Percentiles rank a stretch among this genome's conserved stretches.
Evolutionary conservation across 2,888 invertebrate genomes (phyloP).

Genomic region (Acronicta psi): DNA sequence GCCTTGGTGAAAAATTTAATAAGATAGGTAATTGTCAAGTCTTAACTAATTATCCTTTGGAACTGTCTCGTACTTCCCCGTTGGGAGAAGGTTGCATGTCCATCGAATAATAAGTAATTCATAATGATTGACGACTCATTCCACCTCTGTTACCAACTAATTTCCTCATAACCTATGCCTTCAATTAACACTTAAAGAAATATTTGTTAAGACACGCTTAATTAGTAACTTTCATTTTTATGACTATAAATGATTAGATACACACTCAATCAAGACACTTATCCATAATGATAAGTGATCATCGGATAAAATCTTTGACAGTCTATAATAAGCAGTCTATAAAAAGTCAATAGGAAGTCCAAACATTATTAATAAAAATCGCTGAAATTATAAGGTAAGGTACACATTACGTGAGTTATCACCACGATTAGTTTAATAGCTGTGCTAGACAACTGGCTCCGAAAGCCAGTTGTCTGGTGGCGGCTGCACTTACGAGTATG

Average conservation of each 20-base stretch:
- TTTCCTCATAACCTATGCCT: constrained; percentile 67
- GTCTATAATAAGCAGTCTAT: constrained; percentile 49
- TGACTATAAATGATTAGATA: constrained; percentile 56
- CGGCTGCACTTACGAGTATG: constrained; percentile 63
- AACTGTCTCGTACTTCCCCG: constrained; percentile 19
- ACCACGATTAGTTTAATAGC: constrained; percentile 81
- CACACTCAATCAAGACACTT: constrained; percentile 53
- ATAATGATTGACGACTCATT: constrained; percentile 73
- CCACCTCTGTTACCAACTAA: constrained; percentile 63
- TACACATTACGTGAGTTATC: constrained; percentile 77
- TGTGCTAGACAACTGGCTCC: no score
- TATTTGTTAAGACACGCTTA: constrained; percentile 65
- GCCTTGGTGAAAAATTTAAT: background rate
- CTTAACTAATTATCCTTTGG: constrained; percentile 46
- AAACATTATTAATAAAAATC: constrained; percentile 78
- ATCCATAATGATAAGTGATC: constrained; percentile 38
- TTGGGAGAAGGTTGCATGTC: constrained; percentile 59
- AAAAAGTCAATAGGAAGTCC: constrained; percentile 65
- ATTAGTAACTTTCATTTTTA: constrained; percentile 61
- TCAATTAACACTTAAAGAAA: constrained; percentile 75
- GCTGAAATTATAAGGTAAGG: constrained; percentile 80
- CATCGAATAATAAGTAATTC: constrained; percentile 64
- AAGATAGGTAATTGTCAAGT: constrained; percentile 2
- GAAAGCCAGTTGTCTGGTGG: constrained; percentile 63
- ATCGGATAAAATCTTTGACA: constrained; percentile 49